A percentile compares a stretch with the other conserved stretches of the same genome.
phyloP scores from a whole-genome alignment of 2,797 vertebrate species.

The Lerista edwardsae region DNA sequence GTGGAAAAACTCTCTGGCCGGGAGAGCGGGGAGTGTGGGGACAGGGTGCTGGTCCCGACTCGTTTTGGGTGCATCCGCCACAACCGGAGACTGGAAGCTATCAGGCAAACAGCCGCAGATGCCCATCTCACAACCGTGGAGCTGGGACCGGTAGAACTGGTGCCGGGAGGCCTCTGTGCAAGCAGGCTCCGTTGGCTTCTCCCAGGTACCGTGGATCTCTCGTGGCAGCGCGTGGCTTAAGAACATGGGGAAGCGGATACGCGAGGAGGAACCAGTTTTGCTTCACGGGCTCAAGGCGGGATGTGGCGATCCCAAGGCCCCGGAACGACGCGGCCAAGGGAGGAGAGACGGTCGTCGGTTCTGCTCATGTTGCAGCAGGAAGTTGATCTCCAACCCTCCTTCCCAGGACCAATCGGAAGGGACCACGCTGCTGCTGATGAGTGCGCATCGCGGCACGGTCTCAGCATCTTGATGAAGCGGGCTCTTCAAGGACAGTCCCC shows the following conservation, averaged over 20 bases:
- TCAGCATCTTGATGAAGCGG: background rate
- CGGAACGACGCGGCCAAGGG: background rate
- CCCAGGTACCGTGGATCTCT: background rate
- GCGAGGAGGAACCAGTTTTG: background rate
- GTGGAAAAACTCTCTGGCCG: background rate
- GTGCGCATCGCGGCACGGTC: background rate
- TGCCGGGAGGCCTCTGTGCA: background rate
- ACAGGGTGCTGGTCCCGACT: background rate
- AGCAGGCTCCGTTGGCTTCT: background rate
- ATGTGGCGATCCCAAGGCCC: background rate
- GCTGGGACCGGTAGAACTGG: background rate
- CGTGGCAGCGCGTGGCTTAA: background rate
- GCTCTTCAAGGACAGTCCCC: background rate
- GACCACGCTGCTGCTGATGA: background rate
- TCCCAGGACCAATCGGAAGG: background rate
- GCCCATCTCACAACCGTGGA: background rate
- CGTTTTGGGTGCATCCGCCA: background rate
- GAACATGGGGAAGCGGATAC: background rate
- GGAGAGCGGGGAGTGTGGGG: background rate
- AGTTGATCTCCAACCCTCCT: background rate
- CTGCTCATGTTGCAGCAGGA: background rate
- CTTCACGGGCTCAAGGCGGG: background rate
- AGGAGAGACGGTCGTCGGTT: background rate
- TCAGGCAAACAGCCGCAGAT: background rate
- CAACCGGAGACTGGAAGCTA: background rate